phyloP scores from a whole-genome alignment of 2,113 vertebrate species.

The Eira barbara region DNA sequence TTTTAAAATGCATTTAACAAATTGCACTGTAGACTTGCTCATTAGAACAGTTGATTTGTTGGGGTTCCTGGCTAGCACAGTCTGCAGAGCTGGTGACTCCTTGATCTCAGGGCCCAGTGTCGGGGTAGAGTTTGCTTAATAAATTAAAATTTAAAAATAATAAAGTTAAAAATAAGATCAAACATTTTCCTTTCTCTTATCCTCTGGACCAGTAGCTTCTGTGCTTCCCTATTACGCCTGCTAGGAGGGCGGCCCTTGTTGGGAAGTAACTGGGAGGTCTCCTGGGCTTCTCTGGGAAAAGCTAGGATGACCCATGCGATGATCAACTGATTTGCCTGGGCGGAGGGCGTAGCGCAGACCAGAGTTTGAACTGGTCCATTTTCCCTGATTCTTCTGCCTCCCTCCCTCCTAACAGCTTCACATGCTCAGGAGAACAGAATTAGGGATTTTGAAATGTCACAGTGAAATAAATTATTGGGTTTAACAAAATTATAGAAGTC shows the following conservation, averaged over 20 bases:
- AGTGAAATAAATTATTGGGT: neutral
- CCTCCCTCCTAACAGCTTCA: neutral
- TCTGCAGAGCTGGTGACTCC: neutral
- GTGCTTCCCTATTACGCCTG: no score
- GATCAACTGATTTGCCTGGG: neutral
- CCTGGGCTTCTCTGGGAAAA: neutral
- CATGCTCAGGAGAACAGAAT: neutral
- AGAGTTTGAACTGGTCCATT: neutral
- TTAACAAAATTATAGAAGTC: neutral
- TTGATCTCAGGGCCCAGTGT: neutral
- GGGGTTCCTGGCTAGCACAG: neutral
- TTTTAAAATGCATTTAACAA: neutral
- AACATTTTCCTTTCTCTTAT: neutral
- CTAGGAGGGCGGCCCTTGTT: neutral
- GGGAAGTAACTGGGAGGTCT: neutral
- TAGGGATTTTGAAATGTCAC: slow-evolving; percentile 1
- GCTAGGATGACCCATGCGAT: neutral
- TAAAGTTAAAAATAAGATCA: neutral
- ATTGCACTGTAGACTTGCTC: neutral
- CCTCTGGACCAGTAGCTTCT: neutral
- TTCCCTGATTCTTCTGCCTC: neutral
- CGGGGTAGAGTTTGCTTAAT: neutral
- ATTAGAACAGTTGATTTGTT: neutral
- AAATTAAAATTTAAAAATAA: neutral
- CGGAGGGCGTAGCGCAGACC: neutral